These are phyloP conservation scores for Dufourea novaeangliae DNA, from an alignment of 1,140 invertebrate genomes.

Conservation along the genomic window DNA sequence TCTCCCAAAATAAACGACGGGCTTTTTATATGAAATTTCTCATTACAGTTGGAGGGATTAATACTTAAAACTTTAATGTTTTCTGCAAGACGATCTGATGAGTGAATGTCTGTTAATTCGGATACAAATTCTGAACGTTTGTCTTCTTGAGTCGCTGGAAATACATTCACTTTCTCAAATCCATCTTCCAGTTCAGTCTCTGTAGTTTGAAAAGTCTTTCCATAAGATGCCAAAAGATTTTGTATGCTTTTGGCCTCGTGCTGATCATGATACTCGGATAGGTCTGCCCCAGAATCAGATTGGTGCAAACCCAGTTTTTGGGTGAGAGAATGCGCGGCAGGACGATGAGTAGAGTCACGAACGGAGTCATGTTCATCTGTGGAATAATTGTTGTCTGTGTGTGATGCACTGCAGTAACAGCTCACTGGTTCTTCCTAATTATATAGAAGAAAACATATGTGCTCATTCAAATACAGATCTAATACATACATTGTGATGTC, in stretches of 20 bases:
- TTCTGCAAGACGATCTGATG: constrained; percentile 43
- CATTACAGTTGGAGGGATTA: constrained; percentile 36
- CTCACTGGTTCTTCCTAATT: constrained; percentile 83
- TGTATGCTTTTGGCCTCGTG: constrained; percentile 75
- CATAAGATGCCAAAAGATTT: constrained; percentile 68
- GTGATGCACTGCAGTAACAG: constrained; percentile 87
- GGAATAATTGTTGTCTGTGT: constrained; percentile 86
- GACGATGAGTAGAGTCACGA: constrained; percentile 78
- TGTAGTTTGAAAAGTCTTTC: constrained; percentile 63
- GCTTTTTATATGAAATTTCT: constrained; percentile 29
- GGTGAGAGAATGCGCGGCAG: constrained; percentile 75
- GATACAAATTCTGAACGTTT: constrained; percentile 18
- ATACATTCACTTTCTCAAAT: constrained; percentile 52
- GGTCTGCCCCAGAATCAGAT: constrained; percentile 86
- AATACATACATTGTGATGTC: constrained; percentile 14
- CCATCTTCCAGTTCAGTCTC: constrained; percentile 58
- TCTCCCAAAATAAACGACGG: constrained; percentile 40
- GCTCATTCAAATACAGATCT: constrained; percentile 23
- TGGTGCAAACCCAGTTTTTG: constrained; percentile 82
- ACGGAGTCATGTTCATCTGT: constrained; percentile 86
- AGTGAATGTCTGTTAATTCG: constrained; percentile 27
- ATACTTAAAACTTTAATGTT: constrained; percentile 20
- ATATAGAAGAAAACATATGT: constrained; percentile 48
- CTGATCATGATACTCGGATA: constrained; percentile 81
- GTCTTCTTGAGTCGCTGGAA: constrained; percentile 34